Evolutionary conservation across 2,113 vertebrate genomes (phyloP), one percentile per base, ranked within the genome.

Genomic region (Scomber japonicus): DNA sequence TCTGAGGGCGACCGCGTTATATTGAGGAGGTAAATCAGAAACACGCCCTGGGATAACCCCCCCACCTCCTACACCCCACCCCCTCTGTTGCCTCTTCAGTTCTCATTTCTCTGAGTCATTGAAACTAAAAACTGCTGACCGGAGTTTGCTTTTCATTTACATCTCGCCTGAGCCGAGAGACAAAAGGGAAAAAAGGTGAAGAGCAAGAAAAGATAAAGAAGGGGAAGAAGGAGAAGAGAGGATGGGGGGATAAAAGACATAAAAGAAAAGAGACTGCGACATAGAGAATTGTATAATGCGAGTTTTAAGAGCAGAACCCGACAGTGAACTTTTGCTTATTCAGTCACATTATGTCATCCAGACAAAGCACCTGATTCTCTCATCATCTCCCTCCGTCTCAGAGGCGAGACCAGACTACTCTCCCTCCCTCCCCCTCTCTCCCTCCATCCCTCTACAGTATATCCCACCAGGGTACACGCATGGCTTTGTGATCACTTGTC

Each of bases 311-410:
- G 45, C 81, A 71, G 19, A 66, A 14, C 67, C 67, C 61, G 40
- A n/a, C 64, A 49, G 44, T 84, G 78, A 84, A 62, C 55, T 64
- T 68, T 88, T 67, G 68, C 86, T 90, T 76, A 68, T 87, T 88
- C 81, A 74, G 78, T 91, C 79, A 86, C 68, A 81, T 91, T 75
- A 82, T 85, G 81, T 93, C 83, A 88, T 86, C 66, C 83, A 92
- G 88, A 86, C 90, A 61, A 77, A 88, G 66, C 90, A 94, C 91
- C 92, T 94, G 94, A 94, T 92, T 93, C 91, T 93, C 94, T 95
- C 92, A 94, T 94, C 91, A 92, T 90, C 71, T 80, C 88, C 56
- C 64, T 72, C 64, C 3, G 66, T 86, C 83, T 82, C 76, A 81
- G n/a, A 75, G 66, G 83, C 81, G 1, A 84, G 83, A 63, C 82